Conservation (phyloP, 2,797 vertebrate species). For the Potorous gilbertii region DNA sequence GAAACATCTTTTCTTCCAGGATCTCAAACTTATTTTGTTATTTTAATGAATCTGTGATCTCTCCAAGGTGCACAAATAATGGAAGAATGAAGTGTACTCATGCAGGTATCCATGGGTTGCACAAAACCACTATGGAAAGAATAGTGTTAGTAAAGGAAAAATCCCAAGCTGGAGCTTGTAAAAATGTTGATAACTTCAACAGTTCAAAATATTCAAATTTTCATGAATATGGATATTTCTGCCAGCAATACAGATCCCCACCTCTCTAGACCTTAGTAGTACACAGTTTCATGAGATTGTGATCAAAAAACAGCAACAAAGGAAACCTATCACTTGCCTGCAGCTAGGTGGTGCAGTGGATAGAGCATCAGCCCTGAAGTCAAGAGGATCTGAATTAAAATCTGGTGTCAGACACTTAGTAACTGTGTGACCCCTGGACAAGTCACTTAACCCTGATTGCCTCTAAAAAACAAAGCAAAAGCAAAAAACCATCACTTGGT, state of each 20-base stretch:
- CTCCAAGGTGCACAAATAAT: neutral
- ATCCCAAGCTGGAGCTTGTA: neutral
- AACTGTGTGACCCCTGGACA: neutral
- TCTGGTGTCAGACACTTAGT: neutral
- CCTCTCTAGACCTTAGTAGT: neutral
- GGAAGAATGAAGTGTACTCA: neutral
- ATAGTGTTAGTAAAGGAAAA: neutral
- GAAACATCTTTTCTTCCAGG: neutral
- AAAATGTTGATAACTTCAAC: neutral
- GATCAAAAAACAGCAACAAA: neutral
- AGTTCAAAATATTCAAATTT: neutral
- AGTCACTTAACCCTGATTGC: too few species aligned
- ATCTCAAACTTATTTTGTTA: neutral
- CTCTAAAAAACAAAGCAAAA: too few species aligned
- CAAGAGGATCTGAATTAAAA: neutral
- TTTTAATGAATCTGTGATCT: neutral
- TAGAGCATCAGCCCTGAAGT: neutral
- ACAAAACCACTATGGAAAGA: neutral
- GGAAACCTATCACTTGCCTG: too few species aligned
- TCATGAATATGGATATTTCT: neutral
- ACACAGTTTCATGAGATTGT: neutral
- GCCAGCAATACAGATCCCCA: neutral
- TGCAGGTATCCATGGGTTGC: neutral
- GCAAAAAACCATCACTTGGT: neutral
- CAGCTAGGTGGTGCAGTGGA: neutral